Evolutionary conservation across 2,888 invertebrate genomes (phyloP).

Genomic region (Stictocephala bisonia): DNA sequence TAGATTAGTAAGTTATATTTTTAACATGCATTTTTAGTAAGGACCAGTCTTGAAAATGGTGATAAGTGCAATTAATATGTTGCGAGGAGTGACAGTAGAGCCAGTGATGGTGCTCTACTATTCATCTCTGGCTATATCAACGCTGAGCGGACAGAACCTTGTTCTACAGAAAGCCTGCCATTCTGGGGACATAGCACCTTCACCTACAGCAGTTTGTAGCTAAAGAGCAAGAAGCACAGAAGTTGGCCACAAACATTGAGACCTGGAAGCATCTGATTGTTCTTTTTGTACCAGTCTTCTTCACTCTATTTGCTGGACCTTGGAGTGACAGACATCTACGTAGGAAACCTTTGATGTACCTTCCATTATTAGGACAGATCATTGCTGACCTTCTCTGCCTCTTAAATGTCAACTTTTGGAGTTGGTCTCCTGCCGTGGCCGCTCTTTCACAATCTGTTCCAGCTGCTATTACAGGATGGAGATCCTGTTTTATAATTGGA

Average conservation of each 20-base stretch:
- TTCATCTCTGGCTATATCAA: slow-evolving; percentile 38
- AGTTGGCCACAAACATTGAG: slow-evolving; percentile 49
- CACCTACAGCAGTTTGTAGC: slow-evolving; percentile 25
- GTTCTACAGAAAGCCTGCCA: slow-evolving; percentile 51
- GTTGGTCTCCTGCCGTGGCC: slow-evolving; percentile 54
- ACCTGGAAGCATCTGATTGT: slow-evolving; percentile 46
- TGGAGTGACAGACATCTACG: slow-evolving; percentile 54
- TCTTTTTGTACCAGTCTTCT: slow-evolving; percentile 45
- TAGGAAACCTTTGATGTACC: slow-evolving; percentile 53
- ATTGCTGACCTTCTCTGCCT: slow-evolving; percentile 51
- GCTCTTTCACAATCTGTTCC: slow-evolving; percentile 53
- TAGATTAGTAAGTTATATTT: no score
- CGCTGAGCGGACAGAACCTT: slow-evolving; percentile 38
- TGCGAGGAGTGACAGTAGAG: slow-evolving; percentile 47
- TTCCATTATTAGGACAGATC: slow-evolving; percentile 54
- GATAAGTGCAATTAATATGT: no score
- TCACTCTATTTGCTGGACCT: slow-evolving; percentile 53
- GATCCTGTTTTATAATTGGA: slow-evolving; percentile 53
- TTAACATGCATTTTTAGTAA: no score
- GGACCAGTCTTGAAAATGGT: no score
- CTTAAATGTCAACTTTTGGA: slow-evolving; percentile 54
- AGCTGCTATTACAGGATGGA: slow-evolving; percentile 55
- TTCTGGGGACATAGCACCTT: slow-evolving; percentile 20
- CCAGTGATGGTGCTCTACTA: slow-evolving; percentile 48
- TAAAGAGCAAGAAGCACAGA: slow-evolving; percentile 47